Evolutionary conservation across 2,113 vertebrate species (phyloP).

Genomic region (Pelusios castaneus): DNA sequence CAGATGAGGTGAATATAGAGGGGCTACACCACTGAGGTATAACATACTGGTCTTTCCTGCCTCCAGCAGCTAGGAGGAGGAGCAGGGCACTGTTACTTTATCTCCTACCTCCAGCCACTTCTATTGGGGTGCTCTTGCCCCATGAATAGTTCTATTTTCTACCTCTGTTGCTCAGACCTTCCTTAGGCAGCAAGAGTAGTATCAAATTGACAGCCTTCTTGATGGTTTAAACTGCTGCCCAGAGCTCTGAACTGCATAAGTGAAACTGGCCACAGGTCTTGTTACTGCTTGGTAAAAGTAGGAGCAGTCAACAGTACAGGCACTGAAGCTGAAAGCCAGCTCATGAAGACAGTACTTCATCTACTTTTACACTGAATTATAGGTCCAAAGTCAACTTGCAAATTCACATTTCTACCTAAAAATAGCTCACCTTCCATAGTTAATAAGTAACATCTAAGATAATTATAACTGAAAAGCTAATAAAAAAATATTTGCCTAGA

Average conservation of each 20-base stretch:
- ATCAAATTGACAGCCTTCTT: background rate
- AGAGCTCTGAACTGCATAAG: background rate
- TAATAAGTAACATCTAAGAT: background rate
- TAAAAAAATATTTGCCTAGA: background rate
- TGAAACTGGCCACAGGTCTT: background rate
- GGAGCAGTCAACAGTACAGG: background rate
- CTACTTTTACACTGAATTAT: background rate
- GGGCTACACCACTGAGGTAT: background rate
- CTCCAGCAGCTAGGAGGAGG: background rate
- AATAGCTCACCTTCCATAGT: background rate
- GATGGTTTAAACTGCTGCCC: background rate
- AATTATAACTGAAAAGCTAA: background rate
- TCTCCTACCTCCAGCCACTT: background rate
- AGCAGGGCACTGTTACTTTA: background rate
- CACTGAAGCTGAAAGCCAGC: background rate
- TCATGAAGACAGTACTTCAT: accelerated
- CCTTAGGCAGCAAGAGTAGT: background rate
- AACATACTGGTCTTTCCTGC: background rate
- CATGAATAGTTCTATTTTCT: background rate
- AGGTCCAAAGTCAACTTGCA: background rate
- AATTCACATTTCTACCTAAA: background rate
- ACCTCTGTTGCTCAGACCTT: background rate
- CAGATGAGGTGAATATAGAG: background rate
- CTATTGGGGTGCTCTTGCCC: background rate
- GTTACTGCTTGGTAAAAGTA: background rate